Evolutionary conservation across 2,888 invertebrate genomes (phyloP).

Genomic region (Phyllotreta striolata): DNA sequence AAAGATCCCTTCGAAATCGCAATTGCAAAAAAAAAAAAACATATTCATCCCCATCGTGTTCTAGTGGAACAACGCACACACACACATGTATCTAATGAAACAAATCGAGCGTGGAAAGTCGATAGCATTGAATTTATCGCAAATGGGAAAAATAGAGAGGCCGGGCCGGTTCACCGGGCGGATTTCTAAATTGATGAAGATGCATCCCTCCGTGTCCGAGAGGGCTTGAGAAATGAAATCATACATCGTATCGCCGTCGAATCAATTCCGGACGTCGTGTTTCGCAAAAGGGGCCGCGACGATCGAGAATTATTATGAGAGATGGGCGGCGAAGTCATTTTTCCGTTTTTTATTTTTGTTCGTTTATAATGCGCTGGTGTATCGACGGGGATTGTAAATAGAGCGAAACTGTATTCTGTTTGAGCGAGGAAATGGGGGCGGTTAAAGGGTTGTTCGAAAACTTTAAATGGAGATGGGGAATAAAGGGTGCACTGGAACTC

Average conservation of each 20-base stretch:
- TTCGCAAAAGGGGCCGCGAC: conserved; percentile 7
- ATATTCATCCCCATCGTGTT: no score
- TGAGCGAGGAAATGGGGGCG: no score
- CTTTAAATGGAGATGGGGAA: no score
- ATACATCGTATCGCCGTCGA: conserved; percentile 27
- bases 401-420: no score
- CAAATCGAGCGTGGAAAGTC: conserved; percentile 31
- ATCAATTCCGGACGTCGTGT: conserved; percentile 27
- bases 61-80: background rate
- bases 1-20: background rate
- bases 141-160: conserved; percentile 27
- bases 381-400: background rate
- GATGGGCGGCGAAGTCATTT: background rate
- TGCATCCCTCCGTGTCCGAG: conserved; percentile 24
- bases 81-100: conserved; percentile 26
- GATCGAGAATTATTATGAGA: conserved; percentile 18
- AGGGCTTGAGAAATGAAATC: conserved; percentile 32
- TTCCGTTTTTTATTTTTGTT: conserved; percentile 2
- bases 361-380: no score
- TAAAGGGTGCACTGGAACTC: no score
- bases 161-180: conserved; percentile 3
- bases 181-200: conserved; percentile 19
- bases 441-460: no score
- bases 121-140: conserved; percentile 34
- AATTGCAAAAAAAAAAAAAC: background rate